These are phyloP conservation scores for Drosophila falleni DNA, from an alignment of 2,888 invertebrate species.

Conservation along the genomic window DNA sequence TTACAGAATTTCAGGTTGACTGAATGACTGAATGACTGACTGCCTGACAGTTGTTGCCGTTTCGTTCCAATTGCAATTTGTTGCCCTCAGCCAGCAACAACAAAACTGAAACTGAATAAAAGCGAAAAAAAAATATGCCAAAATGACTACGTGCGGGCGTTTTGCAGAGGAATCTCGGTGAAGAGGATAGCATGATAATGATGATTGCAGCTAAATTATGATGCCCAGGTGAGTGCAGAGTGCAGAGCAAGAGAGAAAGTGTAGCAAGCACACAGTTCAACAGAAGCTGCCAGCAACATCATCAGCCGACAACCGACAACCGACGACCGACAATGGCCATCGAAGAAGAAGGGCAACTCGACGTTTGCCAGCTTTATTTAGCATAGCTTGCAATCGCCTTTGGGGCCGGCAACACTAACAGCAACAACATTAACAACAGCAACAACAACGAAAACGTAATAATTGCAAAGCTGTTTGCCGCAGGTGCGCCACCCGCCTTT, in stretches of 20 bases:
- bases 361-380: slow-evolving; percentile 45
- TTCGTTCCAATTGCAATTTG: slow-evolving; percentile 55
- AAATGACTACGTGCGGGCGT: slow-evolving; percentile 80
- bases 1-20: slow-evolving; percentile 68
- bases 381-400: slow-evolving; percentile 63
- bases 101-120: slow-evolving; percentile 15
- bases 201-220: slow-evolving; percentile 85
- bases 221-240: slow-evolving; percentile 69
- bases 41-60: slow-evolving; percentile 69
- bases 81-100: slow-evolving; percentile 36
- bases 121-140: slow-evolving; percentile 45
- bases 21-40: slow-evolving; percentile 75
- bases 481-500: slow-evolving; percentile 77
- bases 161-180: slow-evolving; percentile 62
- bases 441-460: slow-evolving; percentile 68
- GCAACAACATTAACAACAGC: slow-evolving; percentile 26
- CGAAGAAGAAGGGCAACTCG: slow-evolving; percentile 43
- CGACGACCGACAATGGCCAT: slow-evolving; percentile 20
- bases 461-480: slow-evolving; percentile 81
- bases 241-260: slow-evolving; percentile 63
- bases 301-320: slow-evolving; percentile 32
- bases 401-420: slow-evolving; percentile 41
- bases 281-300: slow-evolving; percentile 79
- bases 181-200: slow-evolving; percentile 75
- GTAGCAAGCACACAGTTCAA: slow-evolving; percentile 72